Evolutionary conservation across 1,140 invertebrate species (phyloP), one percentile per base, ranked within the genome.

Genomic region (Zeugodacus cucurbitae): DNA sequence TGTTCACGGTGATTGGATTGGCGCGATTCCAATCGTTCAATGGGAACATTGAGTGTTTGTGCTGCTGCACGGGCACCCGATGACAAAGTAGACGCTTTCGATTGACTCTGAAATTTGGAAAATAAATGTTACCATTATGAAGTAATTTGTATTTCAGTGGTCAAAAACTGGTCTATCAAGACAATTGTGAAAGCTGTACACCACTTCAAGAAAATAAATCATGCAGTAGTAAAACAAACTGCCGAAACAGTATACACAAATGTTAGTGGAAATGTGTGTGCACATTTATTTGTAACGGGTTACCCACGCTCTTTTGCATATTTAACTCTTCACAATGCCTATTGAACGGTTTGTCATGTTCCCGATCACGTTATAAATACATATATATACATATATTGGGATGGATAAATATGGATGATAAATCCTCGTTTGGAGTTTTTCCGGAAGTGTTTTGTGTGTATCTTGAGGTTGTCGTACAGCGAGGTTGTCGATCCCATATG

Each of bases 1-100:
- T 67, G 85, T n/a, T 89, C 89, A 44, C 89, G 90, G 88, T 89
- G 89, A 74, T 93, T 90, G 58, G 91, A 89, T 90, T 93, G 92
- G 37, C 92, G 92, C 34, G 91, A 90, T 88, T 93, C 93, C 89
- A 93, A 89, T 48, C 91, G 91, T 89, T 93, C 93, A 87, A 93
- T 90, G 64, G 93, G 93, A 87, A 93, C 93, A 90, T 93, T 93
- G 6, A 93, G 87, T n/a, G 91, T 93, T 88, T 93, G 93, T 41
- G 93, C 93, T 17, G 93, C 93, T 32, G 93, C 93, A 10, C 93
- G 90, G 7, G 92, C 93, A 29, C 93, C 93, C 58, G 93, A 93
- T 17, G 93, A 93, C 14, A 93, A 41, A 7, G 93, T 93, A 57
- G 93, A 93, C 32, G 89, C 91, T 90, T 93, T 93, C 37, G 93